Evolutionary conservation across 2,113 vertebrate species (phyloP), one percentile per base, ranked within the genome.

Genomic region (Ondatra zibethicus): DNA sequence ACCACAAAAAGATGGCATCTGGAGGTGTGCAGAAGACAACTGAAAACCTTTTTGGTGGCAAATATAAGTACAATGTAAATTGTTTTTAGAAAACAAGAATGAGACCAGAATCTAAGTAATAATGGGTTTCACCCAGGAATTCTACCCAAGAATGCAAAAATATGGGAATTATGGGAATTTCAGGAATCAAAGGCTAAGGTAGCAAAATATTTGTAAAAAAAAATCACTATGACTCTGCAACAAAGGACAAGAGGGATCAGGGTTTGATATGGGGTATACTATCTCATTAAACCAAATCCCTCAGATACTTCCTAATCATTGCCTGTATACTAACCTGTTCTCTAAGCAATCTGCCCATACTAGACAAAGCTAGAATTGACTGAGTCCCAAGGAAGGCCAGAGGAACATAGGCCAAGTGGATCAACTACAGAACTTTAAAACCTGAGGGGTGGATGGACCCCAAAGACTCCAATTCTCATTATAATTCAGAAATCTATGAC

Each of bases 341-440:
- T 72, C 73, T 52, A 70, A 85, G 65, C 81, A 76, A 31, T 33
- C 63, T 66, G 2, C 47, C 58, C 23, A 27, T 21, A 4, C 9
- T 0, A 36, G 55, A 17, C 33, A 88, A 80, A 25, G 75, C 31
- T 23, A 21, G 55, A 52, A 39, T 10, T 65, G 68, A 87, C 39
- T 29, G 1, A 61, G 16, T 3, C 58, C 19, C 45, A 47, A 66
- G 29, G 17, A 33, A 13, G 13, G 39, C 12, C 70, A 89, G 47
- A 73, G 50, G 23, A 29, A 47, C 12, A 16, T 39, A 68, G 50
- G 31, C 47, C 36, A 82, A 39, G 89, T 39, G 61, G 25, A 39
- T 68, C 65, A 88, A 96, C n/a, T n/a, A 52, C 5, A 76, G 25
- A 76, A 63, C 81, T 92, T 68, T 92, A 87, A 42, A 96, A 76